A percentile compares a stretch with the other conserved stretches of the same genome.
These are phyloP conservation scores for Nymphalis io DNA, from an alignment of 1,140 invertebrate species.

Conservation along the genomic window DNA sequence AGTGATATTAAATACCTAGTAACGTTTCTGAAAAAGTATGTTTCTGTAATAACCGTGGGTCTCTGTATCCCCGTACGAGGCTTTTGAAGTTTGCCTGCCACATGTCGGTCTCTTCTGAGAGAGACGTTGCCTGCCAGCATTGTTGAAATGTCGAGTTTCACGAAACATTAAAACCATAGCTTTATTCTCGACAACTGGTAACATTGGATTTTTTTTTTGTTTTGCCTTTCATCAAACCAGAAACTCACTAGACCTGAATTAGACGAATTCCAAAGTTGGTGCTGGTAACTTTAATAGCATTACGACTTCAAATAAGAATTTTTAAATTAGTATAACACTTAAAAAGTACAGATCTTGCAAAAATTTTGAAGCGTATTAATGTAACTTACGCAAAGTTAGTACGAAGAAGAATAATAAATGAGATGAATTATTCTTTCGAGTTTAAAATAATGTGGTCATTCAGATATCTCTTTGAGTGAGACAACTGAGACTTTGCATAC, in stretches of 20 bases:
- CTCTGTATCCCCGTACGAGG: constrained; percentile 16
- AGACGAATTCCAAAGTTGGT: background rate
- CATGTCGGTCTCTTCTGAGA: constrained; percentile 6
- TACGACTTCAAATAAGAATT: background rate
- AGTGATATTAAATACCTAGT: background rate
- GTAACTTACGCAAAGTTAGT: constrained; percentile 13
- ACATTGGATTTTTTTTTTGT: background rate
- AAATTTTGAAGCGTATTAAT: constrained; percentile 15
- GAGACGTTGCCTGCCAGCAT: background rate
- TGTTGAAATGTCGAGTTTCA: constrained; percentile 6
- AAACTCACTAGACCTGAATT: background rate
- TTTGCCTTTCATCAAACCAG: background rate
- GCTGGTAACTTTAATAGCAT: background rate
- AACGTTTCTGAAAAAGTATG: background rate
- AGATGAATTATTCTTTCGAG: constrained; percentile 23
- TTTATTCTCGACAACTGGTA: constrained; percentile 1
- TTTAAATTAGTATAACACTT: background rate
- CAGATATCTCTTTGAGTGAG: constrained; percentile 12
- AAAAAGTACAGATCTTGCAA: background rate
- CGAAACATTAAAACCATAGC: background rate
- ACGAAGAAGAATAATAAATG: constrained; percentile 25
- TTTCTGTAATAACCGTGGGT: background rate
- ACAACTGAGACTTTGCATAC: constrained; percentile 19
- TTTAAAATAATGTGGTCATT: constrained; percentile 22
- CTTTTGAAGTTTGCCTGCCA: constrained; percentile 15